A percentile compares a stretch with the other conserved stretches of the same genome.
Evolutionary conservation across 2,888 invertebrate genomes (phyloP).

Genomic region (Agrotis exclamationis): DNA sequence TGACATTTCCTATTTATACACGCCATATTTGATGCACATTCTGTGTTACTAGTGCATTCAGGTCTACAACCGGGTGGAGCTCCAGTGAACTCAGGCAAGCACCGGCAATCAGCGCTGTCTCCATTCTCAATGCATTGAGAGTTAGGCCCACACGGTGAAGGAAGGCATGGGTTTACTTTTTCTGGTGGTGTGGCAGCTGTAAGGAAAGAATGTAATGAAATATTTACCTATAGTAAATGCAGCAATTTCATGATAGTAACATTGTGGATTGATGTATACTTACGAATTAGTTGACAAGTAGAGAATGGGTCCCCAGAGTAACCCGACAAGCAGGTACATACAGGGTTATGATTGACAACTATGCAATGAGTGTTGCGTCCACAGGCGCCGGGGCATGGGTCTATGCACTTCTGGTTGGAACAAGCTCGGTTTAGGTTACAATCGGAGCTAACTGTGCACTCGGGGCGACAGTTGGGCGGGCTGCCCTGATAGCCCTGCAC

Average conservation of each 20-base stretch:
- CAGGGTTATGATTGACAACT: constrained; percentile 93
- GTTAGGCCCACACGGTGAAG: constrained; percentile 93
- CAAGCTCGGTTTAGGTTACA: constrained; percentile 94
- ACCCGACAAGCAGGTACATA: constrained; percentile 92
- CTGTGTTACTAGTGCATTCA: constrained; percentile 93
- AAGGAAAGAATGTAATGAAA: constrained; percentile 54
- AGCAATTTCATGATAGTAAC: background rate
- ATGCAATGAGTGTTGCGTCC: constrained; percentile 91
- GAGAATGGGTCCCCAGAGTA: constrained; percentile 95
- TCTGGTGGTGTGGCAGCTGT: constrained; percentile 79
- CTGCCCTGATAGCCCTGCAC: constrained; percentile 93
- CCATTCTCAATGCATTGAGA: constrained; percentile 92
- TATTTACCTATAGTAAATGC: background rate
- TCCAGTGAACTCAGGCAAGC: constrained; percentile 92
- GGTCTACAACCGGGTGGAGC: constrained; percentile 92
- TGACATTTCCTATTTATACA: constrained; percentile 93
- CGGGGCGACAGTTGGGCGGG: constrained; percentile 95
- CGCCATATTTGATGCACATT: constrained; percentile 92
- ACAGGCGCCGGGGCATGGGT: constrained; percentile 95
- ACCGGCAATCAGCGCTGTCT: constrained; percentile 92
- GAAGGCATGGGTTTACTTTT: constrained; percentile 91
- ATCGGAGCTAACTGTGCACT: constrained; percentile 95
- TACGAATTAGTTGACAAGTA: constrained; percentile 90
- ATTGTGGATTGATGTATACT: constrained; percentile 65
- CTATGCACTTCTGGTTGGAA: constrained; percentile 94